Evolutionary conservation across 2,797 vertebrate genomes (phyloP), one percentile per base, ranked within the genome.

Genomic region (Molossus alvarezi): DNA sequence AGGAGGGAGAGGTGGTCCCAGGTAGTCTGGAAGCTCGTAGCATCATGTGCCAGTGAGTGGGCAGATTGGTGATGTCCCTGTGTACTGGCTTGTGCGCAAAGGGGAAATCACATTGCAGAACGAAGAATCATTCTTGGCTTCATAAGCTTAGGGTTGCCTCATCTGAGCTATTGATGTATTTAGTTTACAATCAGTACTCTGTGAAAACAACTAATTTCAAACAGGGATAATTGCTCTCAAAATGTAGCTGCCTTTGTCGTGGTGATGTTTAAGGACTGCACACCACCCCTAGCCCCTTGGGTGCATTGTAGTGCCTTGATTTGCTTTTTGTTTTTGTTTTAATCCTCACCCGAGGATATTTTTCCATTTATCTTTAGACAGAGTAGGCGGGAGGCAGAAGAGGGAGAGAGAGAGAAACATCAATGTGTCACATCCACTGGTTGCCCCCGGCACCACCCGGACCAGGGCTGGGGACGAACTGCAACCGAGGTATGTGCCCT

Each of bases 161-260:
- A 1, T 20, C 33, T 10, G 76, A 76, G 80, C 58, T 25, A 4
- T 2, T n/a, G 15, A n/a, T 69, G 58, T 92, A 71, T 67, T 88
- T 48, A 9, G 15, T 65, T 79, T 33, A 8, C 53, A 33, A 0
- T 92, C 55, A 14, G n/a, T 33, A 7, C 33, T 79, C n/a, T 3
- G 58, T 45, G 73, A 96, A 65, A 85, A 60, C 55, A 79, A 20
- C 75, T 76, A 6, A 75, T 73, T 89, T 48, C 69, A 86, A 48
- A 17, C 48, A 41, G 90, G 37, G 92, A 41, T 37, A 45, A 64
- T 71, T 71, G 53, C 29, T 0, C 48, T 48, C 33, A 33, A 25
- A 33, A 51, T 21, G 29, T 6, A 37, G 11, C 62, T 27, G 5
- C 58, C 58, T 79, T 21, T 82, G 45, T 27, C 2, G 21, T n/a